Percentiles rank a stretch among this genome's conserved stretches.
These are phyloP conservation scores for Cecropterus lyciades DNA, from an alignment of 1,140 invertebrate genomes.

Conservation along the genomic window DNA sequence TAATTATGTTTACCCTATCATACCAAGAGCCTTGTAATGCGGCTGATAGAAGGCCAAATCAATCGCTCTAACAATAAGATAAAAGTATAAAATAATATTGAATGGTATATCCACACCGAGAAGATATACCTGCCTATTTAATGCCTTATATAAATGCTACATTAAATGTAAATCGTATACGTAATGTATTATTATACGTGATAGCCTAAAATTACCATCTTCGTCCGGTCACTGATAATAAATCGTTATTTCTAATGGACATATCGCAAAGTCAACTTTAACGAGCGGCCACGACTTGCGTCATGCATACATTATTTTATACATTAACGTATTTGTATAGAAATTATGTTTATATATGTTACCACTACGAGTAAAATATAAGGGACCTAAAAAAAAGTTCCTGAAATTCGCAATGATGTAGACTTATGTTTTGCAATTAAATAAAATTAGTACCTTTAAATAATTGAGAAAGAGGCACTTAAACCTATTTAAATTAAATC, in stretches of 20 bases:
- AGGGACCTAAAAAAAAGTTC: too few species aligned
- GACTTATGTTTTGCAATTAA: too few species aligned
- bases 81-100: constrained; percentile 1
- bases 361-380: too few species aligned
- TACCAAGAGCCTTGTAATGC: not conserved
- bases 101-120: not conserved
- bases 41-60: not conserved
- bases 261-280: not conserved
- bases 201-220: not conserved
- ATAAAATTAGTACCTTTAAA: too few species aligned
- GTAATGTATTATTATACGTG: not conserved
- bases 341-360: too few species aligned
- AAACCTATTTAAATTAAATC: too few species aligned
- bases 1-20: constrained; percentile 3
- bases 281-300: too few species aligned
- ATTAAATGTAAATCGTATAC: not conserved
- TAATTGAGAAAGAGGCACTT: too few species aligned
- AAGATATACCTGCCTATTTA: too few species aligned
- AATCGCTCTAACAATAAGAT: not conserved
- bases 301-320: too few species aligned
- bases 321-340: too few species aligned
- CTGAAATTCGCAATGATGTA: too few species aligned
- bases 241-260: not conserved
- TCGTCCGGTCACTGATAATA: not conserved
- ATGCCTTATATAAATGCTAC: not conserved